A percentile compares a stretch with the other conserved stretches of the same genome.
phyloP scores from a whole-genome alignment of 2,113 vertebrate genomes.

The Barnardius zonarius region DNA sequence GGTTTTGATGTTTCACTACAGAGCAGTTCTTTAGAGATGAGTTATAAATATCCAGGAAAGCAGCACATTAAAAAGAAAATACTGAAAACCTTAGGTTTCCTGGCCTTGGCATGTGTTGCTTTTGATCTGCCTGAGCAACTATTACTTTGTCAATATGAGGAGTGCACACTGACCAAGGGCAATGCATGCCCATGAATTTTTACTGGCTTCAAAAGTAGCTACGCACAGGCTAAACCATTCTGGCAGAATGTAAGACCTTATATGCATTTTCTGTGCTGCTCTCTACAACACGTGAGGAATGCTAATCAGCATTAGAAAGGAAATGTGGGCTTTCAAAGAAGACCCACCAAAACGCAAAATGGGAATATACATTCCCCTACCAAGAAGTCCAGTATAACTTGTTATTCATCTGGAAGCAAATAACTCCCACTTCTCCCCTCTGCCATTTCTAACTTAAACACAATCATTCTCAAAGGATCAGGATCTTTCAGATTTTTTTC shows the following conservation, averaged over 20 bases:
- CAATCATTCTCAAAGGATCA: background rate
- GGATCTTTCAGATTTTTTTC: background rate
- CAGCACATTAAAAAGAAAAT: conserved; percentile 5
- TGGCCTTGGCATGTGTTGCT: background rate
- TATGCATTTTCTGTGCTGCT: conserved; percentile 37
- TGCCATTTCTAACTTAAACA: background rate
- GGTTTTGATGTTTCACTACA: conserved; percentile 26
- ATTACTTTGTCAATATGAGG: background rate
- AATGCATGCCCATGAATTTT: conserved; percentile 13
- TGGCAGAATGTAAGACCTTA: conserved; percentile 20
- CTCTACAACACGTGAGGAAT: conserved; percentile 32
- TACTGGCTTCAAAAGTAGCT: conserved; percentile 4
- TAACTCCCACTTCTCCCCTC: background rate
- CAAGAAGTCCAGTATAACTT: background rate
- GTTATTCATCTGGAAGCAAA: background rate
- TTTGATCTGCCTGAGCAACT: conserved; percentile 41
- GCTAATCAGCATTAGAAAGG: conserved; percentile 59
- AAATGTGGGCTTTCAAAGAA: background rate
- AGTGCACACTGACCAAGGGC: conserved; percentile 4
- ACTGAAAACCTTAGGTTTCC: background rate
- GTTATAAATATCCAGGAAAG: conserved; percentile 39
- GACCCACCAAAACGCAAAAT: background rate
- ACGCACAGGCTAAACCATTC: background rate
- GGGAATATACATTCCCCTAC: background rate
- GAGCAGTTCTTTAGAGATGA: background rate